Evolutionary conservation across 2,888 invertebrate genomes (phyloP).

Genomic region (Dolomedes plantarius): DNA sequence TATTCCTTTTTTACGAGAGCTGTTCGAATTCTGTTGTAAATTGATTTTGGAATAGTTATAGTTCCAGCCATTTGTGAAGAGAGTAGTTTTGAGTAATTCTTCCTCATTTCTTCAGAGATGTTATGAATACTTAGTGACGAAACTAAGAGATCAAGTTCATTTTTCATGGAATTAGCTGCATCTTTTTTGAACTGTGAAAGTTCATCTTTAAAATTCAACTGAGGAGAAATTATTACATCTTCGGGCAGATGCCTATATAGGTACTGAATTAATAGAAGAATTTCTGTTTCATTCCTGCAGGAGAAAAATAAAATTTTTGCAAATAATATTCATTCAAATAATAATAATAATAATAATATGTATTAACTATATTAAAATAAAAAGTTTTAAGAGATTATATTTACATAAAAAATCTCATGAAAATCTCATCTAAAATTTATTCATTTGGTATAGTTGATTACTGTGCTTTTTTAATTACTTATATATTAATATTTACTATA

Average conservation of each 20-base stretch:
- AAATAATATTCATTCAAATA: no score
- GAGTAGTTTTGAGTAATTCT: not conserved
- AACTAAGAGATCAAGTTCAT: constrained; percentile 40
- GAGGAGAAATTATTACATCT: constrained; percentile 32
- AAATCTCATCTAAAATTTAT: no score
- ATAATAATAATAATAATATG: not conserved
- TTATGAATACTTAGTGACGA: constrained; percentile 31
- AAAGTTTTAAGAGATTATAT: no score
- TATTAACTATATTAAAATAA: no score
- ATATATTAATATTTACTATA: no score
- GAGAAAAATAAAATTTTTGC: not conserved
- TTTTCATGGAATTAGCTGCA: constrained; percentile 29
- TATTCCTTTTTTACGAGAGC: constrained; percentile 26
- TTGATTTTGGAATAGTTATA: constrained; percentile 15
- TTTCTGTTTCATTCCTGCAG: constrained; percentile 32
- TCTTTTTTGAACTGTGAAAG: not conserved
- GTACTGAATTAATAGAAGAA: constrained; percentile 8
- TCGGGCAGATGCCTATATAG: constrained; percentile 13
- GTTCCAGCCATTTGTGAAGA: constrained; percentile 8
- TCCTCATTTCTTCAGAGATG: not conserved
- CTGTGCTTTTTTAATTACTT: no score
- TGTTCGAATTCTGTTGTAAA: constrained; percentile 30
- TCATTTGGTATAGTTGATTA: no score
- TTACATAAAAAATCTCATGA: no score
- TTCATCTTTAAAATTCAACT: not conserved